A percentile compares a stretch with the other conserved stretches of the same genome.
phyloP scores from a whole-genome alignment of 2,797 vertebrate species.

The Pterois miles region DNA sequence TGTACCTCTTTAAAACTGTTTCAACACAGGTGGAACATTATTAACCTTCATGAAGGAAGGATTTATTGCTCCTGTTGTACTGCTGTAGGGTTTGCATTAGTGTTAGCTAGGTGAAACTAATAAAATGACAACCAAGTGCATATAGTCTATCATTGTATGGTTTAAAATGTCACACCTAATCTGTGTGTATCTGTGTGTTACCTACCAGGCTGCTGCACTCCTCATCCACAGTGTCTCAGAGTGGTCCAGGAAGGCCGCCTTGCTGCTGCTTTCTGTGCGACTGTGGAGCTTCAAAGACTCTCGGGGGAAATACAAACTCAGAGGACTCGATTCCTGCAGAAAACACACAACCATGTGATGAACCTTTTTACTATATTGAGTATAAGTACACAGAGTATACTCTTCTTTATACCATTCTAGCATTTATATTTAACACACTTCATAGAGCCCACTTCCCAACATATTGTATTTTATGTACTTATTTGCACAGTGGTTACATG shows the following conservation, averaged over 20 bases:
- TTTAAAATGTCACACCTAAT: too few species aligned
- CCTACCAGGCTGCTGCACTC: constrained; percentile 90
- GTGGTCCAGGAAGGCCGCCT: constrained; percentile 91
- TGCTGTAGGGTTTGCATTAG: too few species aligned
- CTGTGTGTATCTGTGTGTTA: not conserved
- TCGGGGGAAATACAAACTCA: constrained; percentile 84
- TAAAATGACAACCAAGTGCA: too few species aligned
- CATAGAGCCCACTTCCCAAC: too few species aligned
- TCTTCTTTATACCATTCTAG: too few species aligned
- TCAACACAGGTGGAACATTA: too few species aligned
- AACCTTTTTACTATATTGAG: not conserved
- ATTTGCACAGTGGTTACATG: too few species aligned
- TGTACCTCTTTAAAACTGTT: too few species aligned
- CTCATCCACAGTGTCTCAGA: constrained; percentile 93
- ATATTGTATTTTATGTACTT: too few species aligned
- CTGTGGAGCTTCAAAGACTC: constrained; percentile 90
- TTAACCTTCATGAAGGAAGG: not conserved
- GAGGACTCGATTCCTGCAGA: constrained; percentile 85
- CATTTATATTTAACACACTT: too few species aligned
- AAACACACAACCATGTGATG: not conserved
- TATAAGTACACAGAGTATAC: not conserved
- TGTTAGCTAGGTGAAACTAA: not conserved
- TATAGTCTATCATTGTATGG: too few species aligned
- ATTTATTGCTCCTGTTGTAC: not conserved
- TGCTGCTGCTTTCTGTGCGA: constrained; percentile 89